A percentile compares a stretch with the other conserved stretches of the same genome.
Conservation (phyloP, 2,797 vertebrate genomes). For the Miichthys miiuy region DNA sequence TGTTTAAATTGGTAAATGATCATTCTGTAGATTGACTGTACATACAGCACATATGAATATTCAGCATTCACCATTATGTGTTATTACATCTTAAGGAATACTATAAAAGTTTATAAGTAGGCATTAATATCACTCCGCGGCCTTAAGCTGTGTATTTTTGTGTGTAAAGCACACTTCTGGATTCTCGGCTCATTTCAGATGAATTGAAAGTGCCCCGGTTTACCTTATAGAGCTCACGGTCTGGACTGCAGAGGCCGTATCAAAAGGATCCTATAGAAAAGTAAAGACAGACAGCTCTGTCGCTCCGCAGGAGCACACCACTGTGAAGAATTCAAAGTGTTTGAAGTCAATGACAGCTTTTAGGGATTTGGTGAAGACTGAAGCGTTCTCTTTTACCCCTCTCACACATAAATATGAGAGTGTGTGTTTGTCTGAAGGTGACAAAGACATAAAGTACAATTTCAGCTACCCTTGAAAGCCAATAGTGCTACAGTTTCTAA, state of each 20-base stretch:
- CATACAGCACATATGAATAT: conserved; percentile 33
- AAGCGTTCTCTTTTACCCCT: conserved; percentile 62
- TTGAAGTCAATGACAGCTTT: conserved; percentile 83
- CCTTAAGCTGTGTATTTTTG: conserved; percentile 11
- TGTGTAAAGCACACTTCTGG: not conserved
- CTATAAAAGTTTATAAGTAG: not conserved
- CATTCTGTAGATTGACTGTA: conserved; percentile 50
- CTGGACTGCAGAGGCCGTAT: conserved; percentile 63
- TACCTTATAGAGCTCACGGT: conserved; percentile 33
- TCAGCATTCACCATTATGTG: conserved; percentile 19
- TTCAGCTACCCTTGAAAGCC: conserved; percentile 55
- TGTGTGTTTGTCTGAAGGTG: conserved; percentile 60
- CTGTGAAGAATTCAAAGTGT: conserved; percentile 68
- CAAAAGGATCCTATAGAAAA: conserved; percentile 73
- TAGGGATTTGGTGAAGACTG: conserved; percentile 77
- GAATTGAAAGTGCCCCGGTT: conserved; percentile 31
- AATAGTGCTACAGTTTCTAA: conserved; percentile 12
- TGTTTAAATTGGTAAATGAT: conserved; percentile 76
- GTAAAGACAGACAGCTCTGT: conserved; percentile 61
- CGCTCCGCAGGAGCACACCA: conserved; percentile 59
- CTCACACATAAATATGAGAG: conserved; percentile 68
- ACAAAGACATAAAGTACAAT: conserved; percentile 64
- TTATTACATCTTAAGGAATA: conserved; percentile 31
- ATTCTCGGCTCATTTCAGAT: conserved; percentile 21
- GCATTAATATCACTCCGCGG: not conserved